Conservation (phyloP, 2,113 vertebrate species). For the Nothocercus nigrocapillus region DNA sequence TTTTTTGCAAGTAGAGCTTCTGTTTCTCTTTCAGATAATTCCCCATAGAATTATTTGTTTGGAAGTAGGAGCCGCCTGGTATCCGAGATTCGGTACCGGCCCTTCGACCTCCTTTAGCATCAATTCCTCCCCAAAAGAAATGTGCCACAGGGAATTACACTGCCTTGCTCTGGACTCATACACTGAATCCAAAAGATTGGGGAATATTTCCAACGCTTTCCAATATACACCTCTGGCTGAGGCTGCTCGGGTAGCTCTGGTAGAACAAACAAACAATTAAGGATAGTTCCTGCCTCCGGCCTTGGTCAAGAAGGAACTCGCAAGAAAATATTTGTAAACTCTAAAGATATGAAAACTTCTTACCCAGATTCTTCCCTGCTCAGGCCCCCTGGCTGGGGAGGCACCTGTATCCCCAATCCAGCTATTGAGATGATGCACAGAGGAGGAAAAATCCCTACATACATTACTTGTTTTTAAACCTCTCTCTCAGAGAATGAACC, state of each 20-base stretch:
- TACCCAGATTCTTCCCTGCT: background rate
- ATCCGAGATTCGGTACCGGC: background rate
- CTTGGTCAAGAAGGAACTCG: background rate
- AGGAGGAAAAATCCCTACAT: background rate
- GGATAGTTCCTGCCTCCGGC: background rate
- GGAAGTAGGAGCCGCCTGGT: background rate
- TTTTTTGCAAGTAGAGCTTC: background rate
- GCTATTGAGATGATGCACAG: background rate
- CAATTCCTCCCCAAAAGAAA: background rate
- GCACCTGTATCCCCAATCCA: background rate
- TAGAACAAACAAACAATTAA: background rate
- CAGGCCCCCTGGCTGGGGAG: background rate
- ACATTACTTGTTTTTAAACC: background rate
- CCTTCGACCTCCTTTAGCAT: background rate
- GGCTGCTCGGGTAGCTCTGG: background rate
- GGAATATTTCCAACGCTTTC: constrained; percentile 22
- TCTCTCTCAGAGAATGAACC: background rate
- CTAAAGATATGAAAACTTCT: background rate
- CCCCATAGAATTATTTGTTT: background rate
- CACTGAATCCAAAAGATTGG: background rate
- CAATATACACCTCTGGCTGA: background rate
- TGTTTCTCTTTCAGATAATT: background rate
- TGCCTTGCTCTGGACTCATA: background rate
- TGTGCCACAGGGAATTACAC: background rate
- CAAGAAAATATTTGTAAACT: background rate